Conservation (phyloP, 2,113 vertebrate species). For the Melanotaenia duboulayi region DNA sequence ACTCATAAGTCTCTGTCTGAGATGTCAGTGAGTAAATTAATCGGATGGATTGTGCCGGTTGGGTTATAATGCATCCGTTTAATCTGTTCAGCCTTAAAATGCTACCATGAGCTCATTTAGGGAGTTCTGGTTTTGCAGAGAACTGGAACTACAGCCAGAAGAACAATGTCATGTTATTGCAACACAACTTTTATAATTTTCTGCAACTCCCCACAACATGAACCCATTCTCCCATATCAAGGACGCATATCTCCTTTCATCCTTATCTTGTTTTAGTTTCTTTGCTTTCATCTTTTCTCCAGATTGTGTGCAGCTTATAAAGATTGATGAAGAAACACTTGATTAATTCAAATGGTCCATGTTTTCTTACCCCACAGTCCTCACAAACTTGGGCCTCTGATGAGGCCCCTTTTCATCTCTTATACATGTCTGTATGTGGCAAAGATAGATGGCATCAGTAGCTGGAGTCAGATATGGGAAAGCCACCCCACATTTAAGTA, state of each 20-base stretch:
- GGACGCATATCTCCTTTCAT: constrained; percentile 16
- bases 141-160: constrained; percentile 50
- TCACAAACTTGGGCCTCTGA: not conserved
- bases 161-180: constrained; percentile 32
- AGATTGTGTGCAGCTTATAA: not conserved
- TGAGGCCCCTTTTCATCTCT: constrained; percentile 22
- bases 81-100: constrained; percentile 20
- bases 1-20: too few species aligned
- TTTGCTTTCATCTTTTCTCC: constrained; percentile 17
- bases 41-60: constrained; percentile 14
- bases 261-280: constrained; percentile 16
- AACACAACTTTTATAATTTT: constrained; percentile 46
- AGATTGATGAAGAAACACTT: not conserved
- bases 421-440: not conserved
- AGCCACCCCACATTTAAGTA: not conserved
- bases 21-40: constrained; percentile 10
- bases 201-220: constrained; percentile 12
- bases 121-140: constrained; percentile 32
- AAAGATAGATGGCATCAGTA: not conserved
- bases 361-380: constrained; percentile 9
- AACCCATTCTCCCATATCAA: constrained; percentile 27
- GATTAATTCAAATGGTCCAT: constrained; percentile 1
- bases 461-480: not conserved
- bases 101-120: constrained; percentile 44
- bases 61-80: constrained; percentile 42